Conservation (phyloP, 2,888 invertebrate species). For the Iphiclides podalirius region DNA sequence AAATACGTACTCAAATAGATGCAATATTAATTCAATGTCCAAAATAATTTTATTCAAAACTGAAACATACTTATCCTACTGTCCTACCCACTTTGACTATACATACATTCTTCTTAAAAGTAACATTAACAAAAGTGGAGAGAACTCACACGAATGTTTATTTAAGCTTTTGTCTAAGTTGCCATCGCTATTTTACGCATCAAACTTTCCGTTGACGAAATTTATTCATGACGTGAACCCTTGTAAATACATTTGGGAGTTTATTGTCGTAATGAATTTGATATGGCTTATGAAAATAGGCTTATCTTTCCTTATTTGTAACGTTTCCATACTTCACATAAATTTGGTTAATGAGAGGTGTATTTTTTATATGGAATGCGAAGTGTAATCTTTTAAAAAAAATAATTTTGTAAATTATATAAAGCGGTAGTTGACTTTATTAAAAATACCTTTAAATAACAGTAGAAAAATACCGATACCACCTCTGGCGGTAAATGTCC, state of each 20-base stretch:
- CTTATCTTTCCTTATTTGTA: slow-evolving; percentile 47
- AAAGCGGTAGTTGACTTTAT: too few relatives aligned
- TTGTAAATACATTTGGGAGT: slow-evolving; percentile 77
- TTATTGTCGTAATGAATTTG: slow-evolving; percentile 78
- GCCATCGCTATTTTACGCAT: slow-evolving; percentile 68
- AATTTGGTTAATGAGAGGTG: background rate
- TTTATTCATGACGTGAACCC: slow-evolving; percentile 78
- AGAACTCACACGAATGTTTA: slow-evolving; percentile 24
- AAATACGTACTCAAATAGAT: too few relatives aligned
- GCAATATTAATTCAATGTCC: too few relatives aligned
- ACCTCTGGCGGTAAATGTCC: too few relatives aligned
- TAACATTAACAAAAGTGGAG: slow-evolving; percentile 1
- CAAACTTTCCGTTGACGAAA: slow-evolving; percentile 72
- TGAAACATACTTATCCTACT: too few relatives aligned
- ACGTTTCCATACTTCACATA: slow-evolving; percentile 32
- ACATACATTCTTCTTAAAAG: background rate
- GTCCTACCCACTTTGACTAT: too few relatives aligned
- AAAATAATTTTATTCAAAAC: too few relatives aligned
- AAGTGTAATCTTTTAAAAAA: too few relatives aligned
- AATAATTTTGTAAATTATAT: too few relatives aligned
- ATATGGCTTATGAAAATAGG: slow-evolving; percentile 69
- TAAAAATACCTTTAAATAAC: too few relatives aligned
- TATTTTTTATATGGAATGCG: too few relatives aligned
- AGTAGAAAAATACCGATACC: too few relatives aligned
- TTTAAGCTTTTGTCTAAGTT: slow-evolving; percentile 62